Conservation (phyloP, 2,113 vertebrate genomes). For the Charadrius vociferus region DNA sequence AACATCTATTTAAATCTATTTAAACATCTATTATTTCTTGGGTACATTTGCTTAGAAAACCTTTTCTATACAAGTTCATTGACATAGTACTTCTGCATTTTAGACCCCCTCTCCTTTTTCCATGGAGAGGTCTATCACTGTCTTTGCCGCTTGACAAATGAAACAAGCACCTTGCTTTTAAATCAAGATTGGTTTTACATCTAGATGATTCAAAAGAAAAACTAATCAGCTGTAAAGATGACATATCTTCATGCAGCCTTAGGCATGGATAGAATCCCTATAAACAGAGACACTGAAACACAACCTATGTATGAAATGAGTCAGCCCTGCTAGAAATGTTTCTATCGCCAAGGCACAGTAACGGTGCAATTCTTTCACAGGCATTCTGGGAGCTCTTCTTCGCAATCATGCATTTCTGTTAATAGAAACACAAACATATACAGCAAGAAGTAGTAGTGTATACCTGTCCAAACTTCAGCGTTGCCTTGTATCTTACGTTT, state of each 20-base stretch:
- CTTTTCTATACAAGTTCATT: not conserved
- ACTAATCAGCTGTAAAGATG: not conserved
- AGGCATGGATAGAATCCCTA: not conserved
- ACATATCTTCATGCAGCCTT: not conserved
- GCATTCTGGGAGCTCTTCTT: not conserved
- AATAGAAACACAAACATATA: not conserved
- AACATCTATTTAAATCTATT: not conserved
- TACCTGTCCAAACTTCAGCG: not conserved
- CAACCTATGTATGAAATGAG: not conserved
- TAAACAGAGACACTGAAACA: not conserved
- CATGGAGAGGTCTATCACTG: rapidly evolving
- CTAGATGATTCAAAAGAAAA: not conserved
- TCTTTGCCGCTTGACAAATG: not conserved
- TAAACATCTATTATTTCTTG: not conserved
- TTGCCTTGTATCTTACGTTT: not conserved
- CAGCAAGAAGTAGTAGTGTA: not conserved
- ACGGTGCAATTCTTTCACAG: not conserved
- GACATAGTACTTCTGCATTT: not conserved
- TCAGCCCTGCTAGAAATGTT: not conserved
- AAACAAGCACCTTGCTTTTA: not conserved
- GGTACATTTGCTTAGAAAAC: not conserved
- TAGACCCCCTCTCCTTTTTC: not conserved
- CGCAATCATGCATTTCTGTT: not conserved
- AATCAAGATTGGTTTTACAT: not conserved
- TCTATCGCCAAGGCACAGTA: not conserved